These are phyloP conservation scores for Chorisops tibialis DNA, from an alignment of 2,888 invertebrate genomes.

Conservation along the genomic window DNA sequence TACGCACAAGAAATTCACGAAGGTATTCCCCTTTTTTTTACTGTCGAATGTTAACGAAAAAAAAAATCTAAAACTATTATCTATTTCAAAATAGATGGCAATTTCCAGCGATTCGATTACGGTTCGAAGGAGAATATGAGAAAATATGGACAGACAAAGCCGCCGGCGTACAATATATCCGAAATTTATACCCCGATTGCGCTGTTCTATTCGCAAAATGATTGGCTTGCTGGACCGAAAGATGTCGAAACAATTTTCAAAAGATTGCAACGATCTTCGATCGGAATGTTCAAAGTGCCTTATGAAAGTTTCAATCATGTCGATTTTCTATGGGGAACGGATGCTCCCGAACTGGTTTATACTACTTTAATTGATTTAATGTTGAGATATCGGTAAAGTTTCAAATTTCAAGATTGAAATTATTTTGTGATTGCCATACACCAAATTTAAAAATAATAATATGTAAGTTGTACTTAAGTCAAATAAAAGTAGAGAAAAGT, in stretches of 20 bases:
- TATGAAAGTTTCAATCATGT: slow-evolving; percentile 67
- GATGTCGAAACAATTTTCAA: slow-evolving; percentile 31
- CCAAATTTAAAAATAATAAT: too few relatives aligned
- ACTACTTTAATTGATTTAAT: slow-evolving; percentile 50
- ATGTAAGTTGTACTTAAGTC: too few relatives aligned
- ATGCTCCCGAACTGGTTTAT: slow-evolving; percentile 62
- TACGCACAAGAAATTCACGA: slow-evolving; percentile 52
- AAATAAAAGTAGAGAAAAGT: too few relatives aligned
- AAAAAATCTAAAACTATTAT: too few relatives aligned
- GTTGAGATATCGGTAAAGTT: too few relatives aligned
- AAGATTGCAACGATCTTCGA: slow-evolving; percentile 3
- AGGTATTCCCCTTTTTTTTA: too few relatives aligned
- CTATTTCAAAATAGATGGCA: slow-evolving; percentile 37
- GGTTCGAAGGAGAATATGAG: slow-evolving; percentile 54
- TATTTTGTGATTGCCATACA: too few relatives aligned
- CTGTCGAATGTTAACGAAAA: too few relatives aligned
- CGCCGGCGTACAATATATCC: slow-evolving; percentile 56
- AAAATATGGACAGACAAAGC: slow-evolving; percentile 54
- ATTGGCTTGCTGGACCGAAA: slow-evolving; percentile 65
- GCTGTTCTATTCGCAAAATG: slow-evolving; percentile 66
- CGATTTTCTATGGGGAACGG: slow-evolving; percentile 66
- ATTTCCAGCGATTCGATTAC: slow-evolving; percentile 61
- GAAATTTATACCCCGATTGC: slow-evolving; percentile 53
- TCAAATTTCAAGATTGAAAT: too few relatives aligned
- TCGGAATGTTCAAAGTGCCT: slow-evolving; percentile 53